Conservation (phyloP, 30 jellyfish, hydroid and myxozoan genomes). For the Chrysaora quinquecirrha region DNA sequence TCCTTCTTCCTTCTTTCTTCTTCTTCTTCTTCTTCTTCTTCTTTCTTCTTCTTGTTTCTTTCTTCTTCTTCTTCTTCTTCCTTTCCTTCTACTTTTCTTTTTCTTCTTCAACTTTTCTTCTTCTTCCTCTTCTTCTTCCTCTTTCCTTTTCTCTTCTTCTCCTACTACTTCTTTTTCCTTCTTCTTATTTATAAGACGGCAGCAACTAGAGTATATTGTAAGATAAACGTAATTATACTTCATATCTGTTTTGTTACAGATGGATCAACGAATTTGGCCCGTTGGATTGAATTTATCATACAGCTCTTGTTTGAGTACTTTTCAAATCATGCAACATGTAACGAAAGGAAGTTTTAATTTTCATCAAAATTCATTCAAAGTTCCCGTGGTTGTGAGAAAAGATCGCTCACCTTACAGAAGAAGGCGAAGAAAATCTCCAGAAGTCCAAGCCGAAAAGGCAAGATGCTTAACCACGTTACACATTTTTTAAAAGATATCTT, state of each 20-base stretch:
- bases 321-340: constrained; percentile 38
- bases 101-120: not conserved
- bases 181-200: not conserved
- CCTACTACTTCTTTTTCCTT: not conserved
- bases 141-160: not conserved
- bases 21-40: not conserved
- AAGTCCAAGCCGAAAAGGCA: not conserved
- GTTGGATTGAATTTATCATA: constrained; percentile 75
- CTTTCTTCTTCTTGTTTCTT: too few relatives aligned
- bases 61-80: not conserved
- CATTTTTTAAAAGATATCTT: too few relatives aligned
- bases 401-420: constrained; percentile 48
- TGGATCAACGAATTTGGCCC: constrained; percentile 86
- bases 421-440: constrained; percentile 25
- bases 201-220: too few relatives aligned
- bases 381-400: constrained; percentile 36
- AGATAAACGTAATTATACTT: too few relatives aligned
- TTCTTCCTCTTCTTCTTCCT: not conserved
- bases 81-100: not conserved
- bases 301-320: constrained; percentile 47
- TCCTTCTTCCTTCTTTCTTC: not conserved
- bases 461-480: too few relatives aligned
- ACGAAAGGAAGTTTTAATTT: constrained; percentile 59
- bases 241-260: constrained; percentile 24
- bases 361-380: constrained; percentile 41